Conservation (phyloP, 2,797 vertebrate genomes). For the Echeneis naucrates region DNA sequence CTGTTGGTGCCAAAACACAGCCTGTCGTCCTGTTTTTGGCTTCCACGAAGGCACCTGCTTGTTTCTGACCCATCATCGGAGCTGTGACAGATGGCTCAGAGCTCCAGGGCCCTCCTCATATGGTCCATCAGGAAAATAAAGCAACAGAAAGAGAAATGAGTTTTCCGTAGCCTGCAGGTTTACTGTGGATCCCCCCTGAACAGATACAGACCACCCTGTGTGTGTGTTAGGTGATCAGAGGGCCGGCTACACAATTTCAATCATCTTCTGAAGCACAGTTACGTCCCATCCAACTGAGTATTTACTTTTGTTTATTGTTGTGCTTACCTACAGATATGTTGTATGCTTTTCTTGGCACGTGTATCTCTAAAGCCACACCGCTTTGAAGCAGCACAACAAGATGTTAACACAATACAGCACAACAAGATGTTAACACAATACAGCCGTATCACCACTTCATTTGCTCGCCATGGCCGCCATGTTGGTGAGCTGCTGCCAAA, state of each 20-base stretch:
- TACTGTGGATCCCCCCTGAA: too few species aligned
- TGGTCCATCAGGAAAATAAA: constrained; percentile 17
- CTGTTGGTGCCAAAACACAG: constrained; percentile 22
- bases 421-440: background rate
- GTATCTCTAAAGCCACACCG: background rate
- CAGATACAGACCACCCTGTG: too few species aligned
- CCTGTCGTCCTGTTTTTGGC: constrained; percentile 31
- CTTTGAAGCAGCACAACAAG: background rate
- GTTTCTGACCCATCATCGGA: constrained; percentile 56
- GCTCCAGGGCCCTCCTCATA: constrained; percentile 40
- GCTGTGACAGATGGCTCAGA: constrained; percentile 66
- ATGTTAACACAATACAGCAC: background rate
- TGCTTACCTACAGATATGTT: background rate
- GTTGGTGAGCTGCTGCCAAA: background rate
- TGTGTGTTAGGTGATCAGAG: too few species aligned
- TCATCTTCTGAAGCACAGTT: too few species aligned
- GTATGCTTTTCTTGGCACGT: background rate
- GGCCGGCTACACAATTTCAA: too few species aligned
- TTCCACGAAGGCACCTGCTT: constrained; percentile 58
- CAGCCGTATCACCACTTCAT: background rate
- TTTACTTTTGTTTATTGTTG: background rate
- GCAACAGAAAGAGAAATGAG: background rate
- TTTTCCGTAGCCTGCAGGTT: constrained; percentile 25
- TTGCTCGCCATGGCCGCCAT: background rate
- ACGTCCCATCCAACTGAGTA: too few species aligned